phyloP scores from a whole-genome alignment of 2,888 invertebrate species.

The Lasioglossum leucozonium region DNA sequence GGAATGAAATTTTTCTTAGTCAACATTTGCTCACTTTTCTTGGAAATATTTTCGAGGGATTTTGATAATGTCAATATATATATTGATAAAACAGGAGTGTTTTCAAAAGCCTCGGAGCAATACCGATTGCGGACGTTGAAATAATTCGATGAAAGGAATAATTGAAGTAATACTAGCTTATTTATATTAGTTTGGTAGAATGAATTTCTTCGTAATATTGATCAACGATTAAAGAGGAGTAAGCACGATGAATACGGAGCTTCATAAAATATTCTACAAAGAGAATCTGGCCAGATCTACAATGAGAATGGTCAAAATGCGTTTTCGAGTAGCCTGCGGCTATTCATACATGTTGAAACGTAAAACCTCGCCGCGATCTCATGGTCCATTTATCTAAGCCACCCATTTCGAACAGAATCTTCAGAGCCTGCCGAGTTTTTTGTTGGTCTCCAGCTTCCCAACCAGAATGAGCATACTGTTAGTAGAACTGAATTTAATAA shows the following conservation, averaged over 20 bases:
- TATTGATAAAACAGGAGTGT: slow-evolving; percentile 6
- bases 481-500: not conserved
- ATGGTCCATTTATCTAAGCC: slow-evolving; percentile 51
- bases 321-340: slow-evolving; percentile 18
- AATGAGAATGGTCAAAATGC: slow-evolving; percentile 34
- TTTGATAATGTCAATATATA: slow-evolving; percentile 1
- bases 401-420: slow-evolving; percentile 36
- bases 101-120: not conserved
- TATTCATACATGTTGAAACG: slow-evolving; percentile 21
- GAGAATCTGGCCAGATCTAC: slow-evolving; percentile 12
- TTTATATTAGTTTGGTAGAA: too few species aligned
- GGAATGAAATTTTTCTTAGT: slow-evolving; percentile 6
- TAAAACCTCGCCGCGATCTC: slow-evolving; percentile 45
- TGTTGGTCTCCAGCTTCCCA: slow-evolving; percentile 4
- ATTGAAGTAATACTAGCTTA: not conserved
- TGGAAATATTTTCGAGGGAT: not conserved
- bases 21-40: not conserved
- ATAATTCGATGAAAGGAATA: too few species aligned
- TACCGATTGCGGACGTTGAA: not conserved
- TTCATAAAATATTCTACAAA: slow-evolving; percentile 22
- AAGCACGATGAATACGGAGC: slow-evolving; percentile 12
- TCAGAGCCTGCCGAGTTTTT: slow-evolving; percentile 8
- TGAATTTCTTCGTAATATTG: not conserved
- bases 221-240: not conserved
- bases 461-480: not conserved